Percentiles rank a stretch among this genome's conserved stretches.
phyloP scores from a whole-genome alignment of 1,140 invertebrate genomes.

The Drosophila triauraria region DNA sequence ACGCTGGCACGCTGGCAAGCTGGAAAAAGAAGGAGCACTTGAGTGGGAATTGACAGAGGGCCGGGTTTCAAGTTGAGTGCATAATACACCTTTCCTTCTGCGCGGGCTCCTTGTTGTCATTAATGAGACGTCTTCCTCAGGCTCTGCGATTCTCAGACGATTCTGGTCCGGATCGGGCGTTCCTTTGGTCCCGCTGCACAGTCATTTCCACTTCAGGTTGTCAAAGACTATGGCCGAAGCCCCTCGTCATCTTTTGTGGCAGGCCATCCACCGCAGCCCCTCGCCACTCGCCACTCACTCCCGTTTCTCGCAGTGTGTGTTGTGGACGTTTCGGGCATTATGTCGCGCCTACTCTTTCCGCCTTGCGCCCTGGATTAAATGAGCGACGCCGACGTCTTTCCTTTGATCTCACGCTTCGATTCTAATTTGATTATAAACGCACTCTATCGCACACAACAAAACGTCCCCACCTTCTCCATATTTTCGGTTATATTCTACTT shows the following conservation, averaged over 20 bases:
- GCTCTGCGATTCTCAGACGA: constrained; percentile 7
- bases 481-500: neutral
- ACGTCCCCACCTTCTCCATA: neutral
- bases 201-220: constrained; percentile 83
- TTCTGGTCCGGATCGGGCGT: constrained; percentile 31
- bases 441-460: constrained; percentile 40
- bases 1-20: neutral
- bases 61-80: constrained; percentile 62
- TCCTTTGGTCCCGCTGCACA: constrained; percentile 35
- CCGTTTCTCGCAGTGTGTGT: constrained; percentile 44
- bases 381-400: constrained; percentile 32
- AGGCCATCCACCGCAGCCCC: constrained; percentile 22
- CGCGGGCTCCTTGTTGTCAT: constrained; percentile 81
- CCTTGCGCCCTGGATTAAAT: constrained; percentile 42
- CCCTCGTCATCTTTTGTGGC: constrained; percentile 76
- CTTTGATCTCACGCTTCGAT: constrained; percentile 82
- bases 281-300: neutral
- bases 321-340: constrained; percentile 78
- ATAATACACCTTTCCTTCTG: constrained; percentile 80
- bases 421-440: constrained; percentile 84
- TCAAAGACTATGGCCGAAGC: constrained; percentile 56
- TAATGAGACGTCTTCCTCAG: constrained; percentile 84
- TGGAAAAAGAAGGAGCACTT: constrained; percentile 48
- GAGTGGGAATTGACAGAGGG: constrained; percentile 72
- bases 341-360: constrained; percentile 82